Conservation (phyloP, 2,113 vertebrate species). For the Odobenus rosmarus region DNA sequence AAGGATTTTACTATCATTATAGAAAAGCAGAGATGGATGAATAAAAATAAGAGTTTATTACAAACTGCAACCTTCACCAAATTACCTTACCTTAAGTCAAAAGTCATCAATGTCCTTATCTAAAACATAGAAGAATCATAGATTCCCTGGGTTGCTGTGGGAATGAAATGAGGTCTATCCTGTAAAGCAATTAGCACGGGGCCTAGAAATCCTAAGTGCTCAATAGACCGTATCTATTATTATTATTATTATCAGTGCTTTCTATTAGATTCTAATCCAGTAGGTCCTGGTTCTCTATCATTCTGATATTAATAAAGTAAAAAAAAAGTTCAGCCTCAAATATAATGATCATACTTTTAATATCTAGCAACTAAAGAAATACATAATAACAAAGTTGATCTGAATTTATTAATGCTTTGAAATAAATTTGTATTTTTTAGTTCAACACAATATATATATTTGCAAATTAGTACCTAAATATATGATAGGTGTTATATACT, state of each 20-base stretch:
- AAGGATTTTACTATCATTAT: neutral
- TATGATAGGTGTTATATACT: neutral
- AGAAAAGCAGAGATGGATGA: neutral
- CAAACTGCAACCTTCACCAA: neutral
- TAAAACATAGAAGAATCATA: neutral
- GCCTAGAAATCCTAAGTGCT: neutral
- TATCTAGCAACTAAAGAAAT: neutral
- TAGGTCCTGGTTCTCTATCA: neutral
- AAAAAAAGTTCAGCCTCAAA: neutral
- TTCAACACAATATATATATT: neutral
- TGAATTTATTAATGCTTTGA: constrained; percentile 34
- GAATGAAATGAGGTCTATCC: neutral
- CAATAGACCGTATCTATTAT: neutral
- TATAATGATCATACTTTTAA: neutral
- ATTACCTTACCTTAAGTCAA: constrained; percentile 9
- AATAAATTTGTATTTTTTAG: constrained; percentile 8
- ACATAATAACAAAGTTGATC: neutral
- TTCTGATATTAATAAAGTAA: constrained; percentile 34
- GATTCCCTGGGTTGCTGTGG: neutral
- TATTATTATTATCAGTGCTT: neutral
- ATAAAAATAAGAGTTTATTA: constrained; percentile 37
- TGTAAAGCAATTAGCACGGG: neutral
- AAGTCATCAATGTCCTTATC: neutral
- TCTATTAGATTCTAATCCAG: neutral
- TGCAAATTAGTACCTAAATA: neutral